phyloP scores from a whole-genome alignment of 2,888 invertebrate species.

The Acanthopleura granulata region DNA sequence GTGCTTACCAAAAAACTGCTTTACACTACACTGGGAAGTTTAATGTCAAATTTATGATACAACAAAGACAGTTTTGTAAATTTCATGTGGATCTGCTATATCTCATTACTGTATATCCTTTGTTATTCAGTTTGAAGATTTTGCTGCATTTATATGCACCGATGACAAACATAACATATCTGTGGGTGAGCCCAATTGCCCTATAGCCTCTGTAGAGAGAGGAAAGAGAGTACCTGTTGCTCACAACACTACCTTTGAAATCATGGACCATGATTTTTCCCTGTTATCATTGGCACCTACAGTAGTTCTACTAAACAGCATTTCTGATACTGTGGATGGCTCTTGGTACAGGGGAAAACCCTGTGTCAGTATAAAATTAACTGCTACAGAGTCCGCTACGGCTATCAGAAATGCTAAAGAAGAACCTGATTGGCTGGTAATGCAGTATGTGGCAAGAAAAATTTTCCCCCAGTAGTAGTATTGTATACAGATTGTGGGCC shows the following conservation, averaged over 20 bases:
- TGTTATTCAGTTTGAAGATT: background rate
- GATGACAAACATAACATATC: too few species aligned
- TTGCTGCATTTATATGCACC: too few species aligned
- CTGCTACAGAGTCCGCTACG: too few species aligned
- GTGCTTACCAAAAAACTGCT: slow-evolving; percentile 6
- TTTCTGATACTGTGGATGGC: background rate
- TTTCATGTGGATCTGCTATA: slow-evolving; percentile 12
- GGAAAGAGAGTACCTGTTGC: too few species aligned
- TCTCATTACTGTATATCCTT: slow-evolving; percentile 8
- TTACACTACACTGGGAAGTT: slow-evolving; percentile 1
- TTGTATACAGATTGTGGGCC: slow-evolving; percentile 13
- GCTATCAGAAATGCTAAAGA: background rate
- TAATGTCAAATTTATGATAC: too few species aligned
- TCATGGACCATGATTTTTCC: too few species aligned
- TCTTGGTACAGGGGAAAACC: slow-evolving; percentile 16
- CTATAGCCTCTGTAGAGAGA: too few species aligned
- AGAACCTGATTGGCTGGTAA: background rate
- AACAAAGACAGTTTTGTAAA: slow-evolving; percentile 11
- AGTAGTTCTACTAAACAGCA: slow-evolving; percentile 3
- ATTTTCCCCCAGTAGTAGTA: slow-evolving; percentile 8
- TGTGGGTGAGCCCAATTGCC: too few species aligned
- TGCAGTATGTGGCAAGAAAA: background rate
- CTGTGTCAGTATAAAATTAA: too few species aligned
- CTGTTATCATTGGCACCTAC: background rate
- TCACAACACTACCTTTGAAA: too few species aligned